Conservation (phyloP, 2,113 vertebrate species). For the Poecile atricapillus region DNA sequence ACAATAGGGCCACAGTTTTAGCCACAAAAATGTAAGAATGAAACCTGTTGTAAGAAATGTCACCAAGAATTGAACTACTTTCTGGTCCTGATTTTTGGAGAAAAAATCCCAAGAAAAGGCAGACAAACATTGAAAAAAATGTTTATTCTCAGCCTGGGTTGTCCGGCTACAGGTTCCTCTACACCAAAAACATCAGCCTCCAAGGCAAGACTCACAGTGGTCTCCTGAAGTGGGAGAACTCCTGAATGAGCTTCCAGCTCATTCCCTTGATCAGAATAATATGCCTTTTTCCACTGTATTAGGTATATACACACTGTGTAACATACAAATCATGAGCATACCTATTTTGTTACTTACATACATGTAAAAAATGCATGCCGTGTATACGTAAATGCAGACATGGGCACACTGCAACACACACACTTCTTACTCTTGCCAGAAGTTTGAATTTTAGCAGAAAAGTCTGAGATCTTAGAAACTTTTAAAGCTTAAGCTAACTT, state of each 20-base stretch:
- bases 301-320: background rate
- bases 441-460: background rate
- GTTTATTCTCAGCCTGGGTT: background rate
- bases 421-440: background rate
- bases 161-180: background rate
- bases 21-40: background rate
- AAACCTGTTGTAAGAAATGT: background rate
- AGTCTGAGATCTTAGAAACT: background rate
- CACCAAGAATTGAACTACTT: background rate
- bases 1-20: too few relatives aligned
- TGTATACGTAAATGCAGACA: background rate
- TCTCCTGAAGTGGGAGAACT: background rate
- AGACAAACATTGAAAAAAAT: background rate
- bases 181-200: background rate
- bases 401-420: background rate
- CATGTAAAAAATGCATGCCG: background rate
- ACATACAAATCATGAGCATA: background rate
- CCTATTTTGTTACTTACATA: background rate
- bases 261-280: background rate
- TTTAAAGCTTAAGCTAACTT: background rate
- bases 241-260: background rate
- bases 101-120: background rate
- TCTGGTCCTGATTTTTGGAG: background rate
- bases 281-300: background rate
- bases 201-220: background rate